Base-by-base conservation (phyloP, 2,888 invertebrate species). In the Campopleginae sp. region DNA sequence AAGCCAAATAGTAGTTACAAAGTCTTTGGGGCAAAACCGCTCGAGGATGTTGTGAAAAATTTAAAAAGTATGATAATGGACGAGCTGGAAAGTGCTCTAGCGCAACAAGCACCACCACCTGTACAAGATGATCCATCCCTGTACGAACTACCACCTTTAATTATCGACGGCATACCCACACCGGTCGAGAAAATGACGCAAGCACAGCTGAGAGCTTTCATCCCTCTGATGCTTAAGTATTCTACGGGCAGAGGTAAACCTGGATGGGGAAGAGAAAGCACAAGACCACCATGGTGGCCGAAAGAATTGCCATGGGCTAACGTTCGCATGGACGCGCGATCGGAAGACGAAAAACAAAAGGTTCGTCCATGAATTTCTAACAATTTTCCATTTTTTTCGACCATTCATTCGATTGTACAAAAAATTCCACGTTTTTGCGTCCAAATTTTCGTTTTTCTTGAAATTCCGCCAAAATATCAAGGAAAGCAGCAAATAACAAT, bases 181-280 rank as follows among this genome's bases (percentile, higher is more conserved):
- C 98, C 99, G 19, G 98, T 99, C 0, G 99, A 99, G 95, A 99
- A 99, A 95, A 99, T 99, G 99, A 99, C 99, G 58, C 98, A 99
- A 95, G 99, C 99, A 78, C 99, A 99, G 94, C 95, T 99, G 85
- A 94, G 99, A 90, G 98, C 98, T 83, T 99, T 99, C 94, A 99
- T 99, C 91, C 99, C 99, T 87, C 96, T 99, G 90, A 99, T 99
- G 99, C 95, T 99, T 92, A 99, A 99, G 94, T 99, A 98, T 94
- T 98, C 98, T 6, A 99, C 99, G 89, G 98, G 98, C 91, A 95
- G 99, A 89, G 99, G 99, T 87, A 99, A 99, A 94, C 99, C 99
- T 65, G 99, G 99, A 58, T 99, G 99, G 99, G 99, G 99, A 4
- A 96, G 98, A 90, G 98, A 98, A 93, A 98, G 98, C 23, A 99